phyloP scores from a whole-genome alignment of 2,888 invertebrate genomes.

The Elysia crispata region DNA sequence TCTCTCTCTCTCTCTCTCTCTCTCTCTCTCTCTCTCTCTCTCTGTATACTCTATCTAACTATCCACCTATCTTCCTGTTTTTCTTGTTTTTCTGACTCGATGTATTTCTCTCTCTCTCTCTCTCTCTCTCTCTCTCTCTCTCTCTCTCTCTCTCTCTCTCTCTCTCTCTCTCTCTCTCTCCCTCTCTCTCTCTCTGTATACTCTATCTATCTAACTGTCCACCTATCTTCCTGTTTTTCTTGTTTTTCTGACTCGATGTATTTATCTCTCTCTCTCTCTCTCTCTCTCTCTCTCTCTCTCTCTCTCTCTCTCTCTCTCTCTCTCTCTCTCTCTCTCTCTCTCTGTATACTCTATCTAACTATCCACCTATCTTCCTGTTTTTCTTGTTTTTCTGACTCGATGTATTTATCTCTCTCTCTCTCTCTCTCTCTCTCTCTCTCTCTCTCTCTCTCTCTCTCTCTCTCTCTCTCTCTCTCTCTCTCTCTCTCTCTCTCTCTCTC shows the following conservation, averaged over 20 bases:
- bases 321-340: neutral
- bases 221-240: no score
- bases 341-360: neutral
- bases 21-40: neutral
- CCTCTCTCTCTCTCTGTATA: neutral
- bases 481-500: no score
- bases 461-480: no score
- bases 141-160: conserved; percentile 5
- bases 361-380: neutral
- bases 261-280: neutral
- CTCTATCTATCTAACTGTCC: no score
- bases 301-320: neutral
- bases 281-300: conserved; percentile 12
- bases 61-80: neutral
- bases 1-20: neutral
- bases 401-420: no score
- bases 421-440: no score
- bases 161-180: conserved; percentile 4
- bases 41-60: neutral
- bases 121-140: neutral
- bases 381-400: no score
- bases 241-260: neutral
- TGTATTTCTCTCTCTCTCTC: neutral
- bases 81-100: no score
- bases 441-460: no score